These are phyloP conservation scores for Ophioninae sp. DNA, from an alignment of 2,888 invertebrate genomes.

Conservation along the genomic window DNA sequence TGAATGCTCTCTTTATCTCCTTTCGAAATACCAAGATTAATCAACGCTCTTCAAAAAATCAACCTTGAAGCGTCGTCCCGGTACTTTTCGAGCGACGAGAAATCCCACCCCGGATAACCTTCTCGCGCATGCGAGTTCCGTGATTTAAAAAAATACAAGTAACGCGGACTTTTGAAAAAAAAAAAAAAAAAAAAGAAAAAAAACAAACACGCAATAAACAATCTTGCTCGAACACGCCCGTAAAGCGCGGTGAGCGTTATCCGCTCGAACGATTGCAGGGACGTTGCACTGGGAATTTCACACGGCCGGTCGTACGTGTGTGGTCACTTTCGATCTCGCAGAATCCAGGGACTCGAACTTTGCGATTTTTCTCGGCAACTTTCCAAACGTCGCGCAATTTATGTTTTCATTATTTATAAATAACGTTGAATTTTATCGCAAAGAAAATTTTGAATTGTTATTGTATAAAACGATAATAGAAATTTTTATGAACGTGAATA, in stretches of 20 bases:
- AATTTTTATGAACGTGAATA: too few species aligned
- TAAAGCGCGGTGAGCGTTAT: slow-evolving; percentile 11
- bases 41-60: slow-evolving; percentile 7
- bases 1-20: slow-evolving; percentile 11
- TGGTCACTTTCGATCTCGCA: slow-evolving; percentile 50
- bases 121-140: slow-evolving; percentile 11
- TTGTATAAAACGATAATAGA: too few species aligned
- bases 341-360: not conserved
- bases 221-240: slow-evolving; percentile 21
- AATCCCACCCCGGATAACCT: not conserved
- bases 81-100: slow-evolving; percentile 7
- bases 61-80: slow-evolving; percentile 36
- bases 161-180: slow-evolving; percentile 14
- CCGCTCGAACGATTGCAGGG: not conserved
- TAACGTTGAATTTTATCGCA: too few species aligned
- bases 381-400: too few species aligned
- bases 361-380: too few species aligned
- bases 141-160: slow-evolving; percentile 18
- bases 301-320: not conserved
- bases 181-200: slow-evolving; percentile 3
- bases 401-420: too few species aligned
- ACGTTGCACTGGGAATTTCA: not conserved
- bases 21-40: slow-evolving; percentile 4
- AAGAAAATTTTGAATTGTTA: too few species aligned
- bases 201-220: slow-evolving; percentile 1